Percentiles rank a stretch among this genome's conserved stretches.
These are phyloP conservation scores for Emydoidea blandingii DNA, from an alignment of 2,797 vertebrate species.

Conservation along the genomic window DNA sequence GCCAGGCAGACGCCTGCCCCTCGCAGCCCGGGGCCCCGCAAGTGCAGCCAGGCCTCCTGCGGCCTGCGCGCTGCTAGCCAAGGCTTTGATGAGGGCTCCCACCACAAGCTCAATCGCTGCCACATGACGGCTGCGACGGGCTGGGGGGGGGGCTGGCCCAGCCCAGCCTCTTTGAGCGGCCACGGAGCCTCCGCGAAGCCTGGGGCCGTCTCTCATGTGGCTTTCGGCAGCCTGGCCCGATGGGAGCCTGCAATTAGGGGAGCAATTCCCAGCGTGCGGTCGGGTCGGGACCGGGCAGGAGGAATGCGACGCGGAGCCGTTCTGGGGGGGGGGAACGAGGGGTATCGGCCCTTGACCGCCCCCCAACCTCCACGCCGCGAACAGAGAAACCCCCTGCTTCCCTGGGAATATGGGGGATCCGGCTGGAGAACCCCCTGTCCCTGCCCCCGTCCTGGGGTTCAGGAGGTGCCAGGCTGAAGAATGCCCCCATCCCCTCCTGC, in stretches of 20 bases:
- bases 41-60: neutral
- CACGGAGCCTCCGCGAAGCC: slow-evolving; percentile 17
- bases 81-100: slow-evolving; percentile 36
- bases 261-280: slow-evolving; percentile 25
- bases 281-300: neutral
- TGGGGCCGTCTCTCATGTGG: slow-evolving; percentile 42
- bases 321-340: neutral
- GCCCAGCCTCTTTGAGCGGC: neutral
- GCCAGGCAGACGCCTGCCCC: neutral
- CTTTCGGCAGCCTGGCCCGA: slow-evolving; percentile 21
- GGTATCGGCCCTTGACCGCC: neutral
- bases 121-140: slow-evolving; percentile 19
- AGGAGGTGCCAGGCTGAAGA: neutral
- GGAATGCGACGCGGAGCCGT: neutral
- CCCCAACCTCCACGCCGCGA: neutral
- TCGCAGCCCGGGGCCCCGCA: neutral
- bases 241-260: slow-evolving; percentile 46
- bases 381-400: neutral
- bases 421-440: neutral
- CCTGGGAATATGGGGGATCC: neutral
- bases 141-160: neutral
- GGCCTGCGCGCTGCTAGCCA: neutral
- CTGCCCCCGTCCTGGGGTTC: too few relatives aligned
- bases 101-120: slow-evolving; percentile 41
- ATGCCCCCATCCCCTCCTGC: neutral